Conservation (phyloP, 2,113 vertebrate species). For the Osmerus mordax region DNA sequence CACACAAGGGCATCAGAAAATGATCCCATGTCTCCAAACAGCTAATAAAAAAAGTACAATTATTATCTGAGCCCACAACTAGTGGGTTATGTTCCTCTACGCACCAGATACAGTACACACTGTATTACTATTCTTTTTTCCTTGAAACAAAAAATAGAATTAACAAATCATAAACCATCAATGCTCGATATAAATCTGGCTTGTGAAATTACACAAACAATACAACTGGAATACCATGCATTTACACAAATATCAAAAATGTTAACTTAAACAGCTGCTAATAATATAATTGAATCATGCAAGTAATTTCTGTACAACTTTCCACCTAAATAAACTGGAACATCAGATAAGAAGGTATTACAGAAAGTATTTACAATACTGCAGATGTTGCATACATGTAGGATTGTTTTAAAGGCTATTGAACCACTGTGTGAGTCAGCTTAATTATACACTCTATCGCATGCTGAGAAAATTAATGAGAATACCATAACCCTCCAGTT, state of each 20-base stretch:
- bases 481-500: constrained; percentile 32
- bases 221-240: background rate
- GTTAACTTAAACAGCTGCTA: constrained; percentile 9
- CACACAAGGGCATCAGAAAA: constrained; percentile 41
- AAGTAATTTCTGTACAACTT: constrained; percentile 38
- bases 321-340: constrained; percentile 34
- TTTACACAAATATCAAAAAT: background rate
- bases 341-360: constrained; percentile 13
- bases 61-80: background rate
- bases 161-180: background rate
- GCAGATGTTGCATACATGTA: constrained; percentile 23
- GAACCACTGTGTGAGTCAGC: constrained; percentile 22
- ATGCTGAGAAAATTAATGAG: constrained; percentile 52
- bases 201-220: background rate
- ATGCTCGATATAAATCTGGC: background rate
- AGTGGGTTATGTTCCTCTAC: constrained; percentile 3
- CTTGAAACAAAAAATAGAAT: background rate
- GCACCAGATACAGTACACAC: background rate
- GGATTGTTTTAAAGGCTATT: background rate
- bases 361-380: constrained; percentile 20
- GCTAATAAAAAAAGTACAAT: too few species aligned
- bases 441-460: constrained; percentile 33
- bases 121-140: background rate
- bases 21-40: background rate
- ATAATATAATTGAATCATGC: constrained; percentile 27